Percentiles rank a stretch among this genome's conserved stretches.
phyloP scores from a whole-genome alignment of 2,888 invertebrate genomes.

The Limnephilus lunatus region DNA sequence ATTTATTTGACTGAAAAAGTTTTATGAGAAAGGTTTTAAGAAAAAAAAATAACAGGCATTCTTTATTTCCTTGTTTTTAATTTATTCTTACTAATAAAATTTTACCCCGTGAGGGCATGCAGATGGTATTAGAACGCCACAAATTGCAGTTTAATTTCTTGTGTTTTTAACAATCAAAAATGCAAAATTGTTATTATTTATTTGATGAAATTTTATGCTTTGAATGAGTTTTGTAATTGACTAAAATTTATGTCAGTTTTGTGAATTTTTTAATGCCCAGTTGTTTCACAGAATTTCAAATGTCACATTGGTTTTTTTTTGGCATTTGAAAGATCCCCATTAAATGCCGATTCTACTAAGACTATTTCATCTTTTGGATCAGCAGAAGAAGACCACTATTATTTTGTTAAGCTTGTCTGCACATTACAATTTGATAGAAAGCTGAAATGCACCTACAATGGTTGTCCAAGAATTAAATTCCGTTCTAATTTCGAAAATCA shows the following conservation, averaged over 20 bases:
- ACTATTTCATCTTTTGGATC: no score
- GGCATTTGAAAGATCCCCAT: no score
- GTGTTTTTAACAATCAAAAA: not conserved
- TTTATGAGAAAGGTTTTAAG: not conserved
- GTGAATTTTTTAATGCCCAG: not conserved
- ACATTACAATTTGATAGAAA: no score
- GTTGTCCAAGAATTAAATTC: no score
- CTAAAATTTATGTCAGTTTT: not conserved
- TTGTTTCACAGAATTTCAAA: no score
- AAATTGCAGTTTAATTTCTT: not conserved
- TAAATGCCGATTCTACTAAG: no score
- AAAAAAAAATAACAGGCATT: not conserved
- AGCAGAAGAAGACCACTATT: no score
- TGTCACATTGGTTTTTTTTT: no score
- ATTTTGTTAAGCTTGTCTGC: no score
- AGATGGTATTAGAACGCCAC: not conserved
- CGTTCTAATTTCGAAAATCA: no score
- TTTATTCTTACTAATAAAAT: not conserved
- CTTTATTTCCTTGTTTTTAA: not conserved
- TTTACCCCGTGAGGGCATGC: not conserved
- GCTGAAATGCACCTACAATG: no score
- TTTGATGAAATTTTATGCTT: not conserved
- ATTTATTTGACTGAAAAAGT: slow-evolving; percentile 2
- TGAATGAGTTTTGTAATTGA: not conserved
- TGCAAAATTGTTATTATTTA: not conserved